These are phyloP conservation scores for Alosa alosa DNA, from an alignment of 2,113 vertebrate genomes.

Conservation along the genomic window DNA sequence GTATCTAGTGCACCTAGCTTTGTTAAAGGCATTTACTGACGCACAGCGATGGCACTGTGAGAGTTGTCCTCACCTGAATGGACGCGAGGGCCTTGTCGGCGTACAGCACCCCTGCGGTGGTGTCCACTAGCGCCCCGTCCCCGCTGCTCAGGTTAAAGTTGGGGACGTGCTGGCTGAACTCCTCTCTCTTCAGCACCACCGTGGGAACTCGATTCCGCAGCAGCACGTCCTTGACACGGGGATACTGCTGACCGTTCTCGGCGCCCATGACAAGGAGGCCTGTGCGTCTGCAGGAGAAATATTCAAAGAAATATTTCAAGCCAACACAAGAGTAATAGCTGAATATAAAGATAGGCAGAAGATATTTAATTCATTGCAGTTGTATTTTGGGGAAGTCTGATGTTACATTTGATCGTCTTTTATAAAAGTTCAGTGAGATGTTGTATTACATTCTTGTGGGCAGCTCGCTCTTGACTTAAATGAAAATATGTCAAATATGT, in stretches of 20 bases:
- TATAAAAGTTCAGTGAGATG: no score
- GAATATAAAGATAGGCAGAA: not conserved
- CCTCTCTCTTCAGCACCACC: conserved; percentile 55
- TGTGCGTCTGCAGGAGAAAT: conserved; percentile 63
- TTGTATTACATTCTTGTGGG: no score
- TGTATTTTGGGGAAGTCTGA: no score
- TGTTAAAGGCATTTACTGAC: not conserved
- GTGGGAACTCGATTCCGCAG: conserved; percentile 61
- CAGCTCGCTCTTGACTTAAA: no score
- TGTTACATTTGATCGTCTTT: no score
- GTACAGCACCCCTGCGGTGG: conserved; percentile 77
- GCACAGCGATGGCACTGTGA: not conserved
- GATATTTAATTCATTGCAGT: no score
- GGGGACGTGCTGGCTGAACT: conserved; percentile 73
- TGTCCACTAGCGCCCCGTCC: conserved; percentile 76
- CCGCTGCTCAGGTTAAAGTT: conserved; percentile 64
- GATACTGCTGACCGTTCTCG: conserved; percentile 60
- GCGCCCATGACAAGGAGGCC: conserved; percentile 79
- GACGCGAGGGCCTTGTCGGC: conserved; percentile 78
- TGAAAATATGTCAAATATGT: no score
- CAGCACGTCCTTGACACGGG: conserved; percentile 61
- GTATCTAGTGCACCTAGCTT: no score
- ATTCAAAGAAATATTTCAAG: no score
- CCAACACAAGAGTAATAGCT: no score
- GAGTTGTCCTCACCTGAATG: conserved; percentile 76